Percentiles rank a stretch among this genome's conserved stretches.
Conservation (phyloP, 2,797 vertebrate genomes). For the Molothrus ater region DNA sequence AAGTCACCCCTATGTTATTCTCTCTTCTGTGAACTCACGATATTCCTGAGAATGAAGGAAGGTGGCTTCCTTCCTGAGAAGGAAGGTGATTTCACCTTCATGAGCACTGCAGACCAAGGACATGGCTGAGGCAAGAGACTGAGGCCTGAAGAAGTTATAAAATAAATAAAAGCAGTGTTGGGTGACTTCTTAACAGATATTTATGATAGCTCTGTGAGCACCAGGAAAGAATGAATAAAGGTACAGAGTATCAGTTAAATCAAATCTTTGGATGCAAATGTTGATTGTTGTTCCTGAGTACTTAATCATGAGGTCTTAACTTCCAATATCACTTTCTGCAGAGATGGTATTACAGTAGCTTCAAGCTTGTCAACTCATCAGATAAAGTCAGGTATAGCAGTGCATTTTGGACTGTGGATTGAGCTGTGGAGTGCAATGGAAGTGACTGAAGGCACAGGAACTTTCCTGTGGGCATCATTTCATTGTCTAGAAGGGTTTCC, state of each 20-base stretch:
- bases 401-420: fast-evolving
- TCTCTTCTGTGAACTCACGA: fast-evolving
- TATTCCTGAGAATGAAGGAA: fast-evolving
- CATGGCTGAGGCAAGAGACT: fast-evolving
- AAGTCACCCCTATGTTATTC: background rate
- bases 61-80: too few species aligned
- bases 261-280: background rate
- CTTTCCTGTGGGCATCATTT: background rate
- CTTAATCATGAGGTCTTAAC: background rate
- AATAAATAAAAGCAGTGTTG: background rate
- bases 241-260: background rate
- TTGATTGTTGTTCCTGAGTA: background rate
- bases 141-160: background rate
- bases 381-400: fast-evolving
- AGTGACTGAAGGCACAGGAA: background rate
- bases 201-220: background rate
- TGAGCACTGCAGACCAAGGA: background rate
- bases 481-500: background rate
- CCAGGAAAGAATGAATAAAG: background rate
- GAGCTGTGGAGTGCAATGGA: background rate
- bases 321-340: background rate
- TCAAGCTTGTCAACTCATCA: background rate
- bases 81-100: too few species aligned
- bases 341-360: background rate
- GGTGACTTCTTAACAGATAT: background rate